phyloP scores from a whole-genome alignment of 1,140 invertebrate species.

The Notospermus geniculatus region DNA sequence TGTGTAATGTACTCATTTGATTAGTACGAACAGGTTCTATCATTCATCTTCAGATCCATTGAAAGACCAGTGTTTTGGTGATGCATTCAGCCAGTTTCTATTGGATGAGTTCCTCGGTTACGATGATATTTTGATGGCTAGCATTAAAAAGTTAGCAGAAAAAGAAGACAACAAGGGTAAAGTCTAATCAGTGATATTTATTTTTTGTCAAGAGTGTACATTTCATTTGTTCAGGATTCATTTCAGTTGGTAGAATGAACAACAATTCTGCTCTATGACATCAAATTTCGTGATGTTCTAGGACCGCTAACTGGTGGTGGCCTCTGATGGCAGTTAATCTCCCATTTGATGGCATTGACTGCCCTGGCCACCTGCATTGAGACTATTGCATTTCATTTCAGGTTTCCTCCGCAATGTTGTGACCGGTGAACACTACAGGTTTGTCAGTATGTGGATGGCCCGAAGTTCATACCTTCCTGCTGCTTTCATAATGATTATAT shows the following conservation, averaged over 20 bases:
- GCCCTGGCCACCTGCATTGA: too few relatives aligned
- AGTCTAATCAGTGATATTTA: neutral
- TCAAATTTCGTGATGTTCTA: too few relatives aligned
- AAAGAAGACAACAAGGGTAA: conserved; percentile 95
- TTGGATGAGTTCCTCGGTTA: conserved; percentile 93
- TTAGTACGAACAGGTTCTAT: neutral
- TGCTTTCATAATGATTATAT: conserved; percentile 95
- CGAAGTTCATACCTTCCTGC: conserved; percentile 85
- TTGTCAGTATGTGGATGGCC: conserved; percentile 95
- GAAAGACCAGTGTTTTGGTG: conserved; percentile 89
- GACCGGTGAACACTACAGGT: conserved; percentile 97
- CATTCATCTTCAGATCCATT: conserved; percentile 66
- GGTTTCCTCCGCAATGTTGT: conserved; percentile 82
- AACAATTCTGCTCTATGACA: too few relatives aligned
- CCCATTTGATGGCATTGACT: too few relatives aligned
- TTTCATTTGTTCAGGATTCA: too few relatives aligned
- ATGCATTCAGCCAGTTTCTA: conserved; percentile 83
- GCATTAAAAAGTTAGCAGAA: conserved; percentile 91
- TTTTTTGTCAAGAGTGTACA: too few relatives aligned
- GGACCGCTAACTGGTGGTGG: too few relatives aligned
- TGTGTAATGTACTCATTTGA: neutral
- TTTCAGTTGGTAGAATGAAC: too few relatives aligned
- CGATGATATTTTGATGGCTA: conserved; percentile 94
- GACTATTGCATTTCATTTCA: conserved; percentile 41
- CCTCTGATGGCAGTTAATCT: too few relatives aligned